Conservation (phyloP, 23 tunicate species). For the Halocynthia roretzi region DNA sequence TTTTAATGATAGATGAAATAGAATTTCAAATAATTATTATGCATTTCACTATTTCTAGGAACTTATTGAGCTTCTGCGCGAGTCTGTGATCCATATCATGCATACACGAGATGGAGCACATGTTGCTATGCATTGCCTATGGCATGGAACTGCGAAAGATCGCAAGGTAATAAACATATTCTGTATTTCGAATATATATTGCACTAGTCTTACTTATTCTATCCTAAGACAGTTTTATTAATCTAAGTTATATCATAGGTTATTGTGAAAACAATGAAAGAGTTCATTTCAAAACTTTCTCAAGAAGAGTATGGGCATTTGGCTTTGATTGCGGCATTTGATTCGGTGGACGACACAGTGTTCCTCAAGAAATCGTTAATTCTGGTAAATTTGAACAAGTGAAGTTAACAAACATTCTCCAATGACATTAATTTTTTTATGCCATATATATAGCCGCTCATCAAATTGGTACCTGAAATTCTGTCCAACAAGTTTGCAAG, state of each 20-base stretch:
- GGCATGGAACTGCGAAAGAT: slow-evolving; percentile 96
- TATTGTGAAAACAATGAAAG: slow-evolving; percentile 93
- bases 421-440: background rate
- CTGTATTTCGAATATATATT: background rate
- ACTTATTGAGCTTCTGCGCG: slow-evolving; percentile 82
- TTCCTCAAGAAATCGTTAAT: slow-evolving; percentile 61
- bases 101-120: slow-evolving; percentile 96
- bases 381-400: slow-evolving; percentile 23
- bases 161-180: slow-evolving; percentile 42
- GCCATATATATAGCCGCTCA: slow-evolving; percentile 32
- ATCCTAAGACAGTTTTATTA: too few species aligned
- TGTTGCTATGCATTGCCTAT: slow-evolving; percentile 83
- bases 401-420: background rate
- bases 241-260: slow-evolving; percentile 26
- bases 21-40: too few species aligned
- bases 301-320: slow-evolving; percentile 87
- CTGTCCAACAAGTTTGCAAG: slow-evolving; percentile 66
- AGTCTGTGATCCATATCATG: slow-evolving; percentile 90
- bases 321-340: slow-evolving; percentile 67
- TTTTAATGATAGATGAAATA: too few species aligned
- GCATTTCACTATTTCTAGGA: slow-evolving; percentile 28
- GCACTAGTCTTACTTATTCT: too few species aligned
- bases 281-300: slow-evolving; percentile 62
- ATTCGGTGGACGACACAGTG: slow-evolving; percentile 95
- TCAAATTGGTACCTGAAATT: slow-evolving; percentile 45